Percentiles rank a stretch among this genome's conserved stretches.
phyloP scores from a whole-genome alignment of 2,888 invertebrate species.

The Meteorus cinctellus region DNA sequence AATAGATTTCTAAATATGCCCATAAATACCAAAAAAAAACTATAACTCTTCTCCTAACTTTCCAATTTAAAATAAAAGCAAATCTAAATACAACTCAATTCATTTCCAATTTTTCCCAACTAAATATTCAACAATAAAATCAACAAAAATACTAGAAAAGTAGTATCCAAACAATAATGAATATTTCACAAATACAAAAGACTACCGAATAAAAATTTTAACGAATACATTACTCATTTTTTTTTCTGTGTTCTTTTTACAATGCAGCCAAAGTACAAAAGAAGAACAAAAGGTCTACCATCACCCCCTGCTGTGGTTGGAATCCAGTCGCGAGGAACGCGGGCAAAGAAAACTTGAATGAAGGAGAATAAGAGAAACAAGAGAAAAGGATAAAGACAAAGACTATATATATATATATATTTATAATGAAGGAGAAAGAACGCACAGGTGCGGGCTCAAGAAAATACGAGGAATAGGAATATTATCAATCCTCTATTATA shows the following conservation, averaged over 20 bases:
- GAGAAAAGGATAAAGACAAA: conserved; percentile 9
- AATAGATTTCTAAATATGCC: no score
- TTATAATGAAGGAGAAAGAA: conserved; percentile 15
- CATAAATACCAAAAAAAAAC: no score
- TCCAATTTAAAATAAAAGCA: no score
- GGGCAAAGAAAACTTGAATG: conserved; percentile 34
- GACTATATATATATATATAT: background rate
- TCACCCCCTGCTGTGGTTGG: conserved; percentile 31
- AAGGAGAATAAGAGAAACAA: conserved; percentile 17
- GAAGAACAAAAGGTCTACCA: conserved; percentile 10
- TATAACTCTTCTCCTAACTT: no score
- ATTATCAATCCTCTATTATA: conserved; percentile 35
- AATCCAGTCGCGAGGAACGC: conserved; percentile 35
- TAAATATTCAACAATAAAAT: no score
- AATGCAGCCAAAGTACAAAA: conserved; percentile 7
- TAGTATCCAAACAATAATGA: background rate
- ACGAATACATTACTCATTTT: conserved; percentile 11
- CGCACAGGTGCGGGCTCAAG: conserved; percentile 22
- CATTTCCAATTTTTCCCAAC: no score
- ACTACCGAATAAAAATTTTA: conserved; percentile 2
- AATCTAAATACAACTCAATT: no score
- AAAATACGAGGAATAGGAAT: conserved; percentile 38
- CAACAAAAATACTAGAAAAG: no score
- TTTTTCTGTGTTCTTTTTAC: background rate
- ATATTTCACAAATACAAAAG: background rate